phyloP scores from a whole-genome alignment of 2,113 vertebrate species.

The Pangasianodon hypophthalmus region DNA sequence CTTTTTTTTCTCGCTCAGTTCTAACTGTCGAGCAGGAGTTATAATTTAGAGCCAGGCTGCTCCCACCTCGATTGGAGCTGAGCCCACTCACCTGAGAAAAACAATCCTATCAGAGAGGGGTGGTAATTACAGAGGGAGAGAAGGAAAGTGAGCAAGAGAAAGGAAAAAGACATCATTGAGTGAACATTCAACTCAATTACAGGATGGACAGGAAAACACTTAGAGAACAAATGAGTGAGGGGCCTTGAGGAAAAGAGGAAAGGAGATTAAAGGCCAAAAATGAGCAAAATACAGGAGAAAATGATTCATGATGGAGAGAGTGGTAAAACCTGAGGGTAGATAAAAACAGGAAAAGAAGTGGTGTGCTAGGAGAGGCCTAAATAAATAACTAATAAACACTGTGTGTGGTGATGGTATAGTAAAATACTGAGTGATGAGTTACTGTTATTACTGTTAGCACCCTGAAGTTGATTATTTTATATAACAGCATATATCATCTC shows the following conservation, averaged over 20 bases:
- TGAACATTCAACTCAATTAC: slow-evolving; percentile 25
- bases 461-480: not conserved
- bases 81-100: slow-evolving; percentile 57
- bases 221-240: not conserved
- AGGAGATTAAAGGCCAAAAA: slow-evolving; percentile 15
- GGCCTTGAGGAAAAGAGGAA: not conserved
- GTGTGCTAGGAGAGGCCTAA: not conserved
- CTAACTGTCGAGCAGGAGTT: slow-evolving; percentile 45
- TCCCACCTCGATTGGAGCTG: slow-evolving; percentile 59
- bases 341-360: not conserved
- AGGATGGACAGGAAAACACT: slow-evolving; percentile 31
- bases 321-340: not conserved
- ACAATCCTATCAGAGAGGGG: slow-evolving; percentile 62
- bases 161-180: slow-evolving; percentile 27
- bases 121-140: slow-evolving; percentile 59
- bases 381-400: not conserved
- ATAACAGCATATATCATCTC: not conserved
- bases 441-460: not conserved
- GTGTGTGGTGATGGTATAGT: not conserved
- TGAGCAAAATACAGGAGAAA: not conserved
- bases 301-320: not conserved
- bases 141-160: slow-evolving; percentile 6
- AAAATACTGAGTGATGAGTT: not conserved
- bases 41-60: slow-evolving; percentile 62
- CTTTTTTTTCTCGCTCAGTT: not conserved